These are phyloP conservation scores for Pyrgilauda ruficollis DNA, from an alignment of 2,113 vertebrate genomes.

Conservation along the genomic window DNA sequence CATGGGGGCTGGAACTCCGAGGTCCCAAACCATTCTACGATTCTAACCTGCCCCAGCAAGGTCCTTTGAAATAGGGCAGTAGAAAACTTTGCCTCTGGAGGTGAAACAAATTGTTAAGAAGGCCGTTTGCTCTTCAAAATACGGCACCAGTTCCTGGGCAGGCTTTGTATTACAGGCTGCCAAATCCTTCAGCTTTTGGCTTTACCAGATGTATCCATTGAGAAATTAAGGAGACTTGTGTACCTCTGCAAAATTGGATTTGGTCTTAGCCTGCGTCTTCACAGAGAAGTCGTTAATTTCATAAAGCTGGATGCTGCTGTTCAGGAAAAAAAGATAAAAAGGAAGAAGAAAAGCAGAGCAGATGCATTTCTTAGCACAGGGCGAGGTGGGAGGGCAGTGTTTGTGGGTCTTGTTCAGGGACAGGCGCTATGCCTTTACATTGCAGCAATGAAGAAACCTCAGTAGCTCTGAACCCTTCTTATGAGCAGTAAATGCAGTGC, in stretches of 20 bases:
- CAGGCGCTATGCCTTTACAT: accelerated
- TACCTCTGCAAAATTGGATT: not conserved
- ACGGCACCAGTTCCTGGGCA: not conserved
- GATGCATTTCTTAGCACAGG: not conserved
- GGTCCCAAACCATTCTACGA: not conserved
- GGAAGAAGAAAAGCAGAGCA: not conserved
- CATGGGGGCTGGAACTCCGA: not conserved
- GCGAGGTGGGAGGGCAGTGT: not conserved
- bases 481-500: not conserved
- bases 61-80: not conserved
- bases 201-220: not conserved
- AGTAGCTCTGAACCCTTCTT: not conserved
- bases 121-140: not conserved
- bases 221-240: not conserved
- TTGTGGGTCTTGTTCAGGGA: not conserved
- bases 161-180: not conserved
- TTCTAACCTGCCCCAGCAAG: not conserved
- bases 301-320: not conserved
- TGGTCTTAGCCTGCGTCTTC: not conserved
- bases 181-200: not conserved
- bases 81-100: not conserved
- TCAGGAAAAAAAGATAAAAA: not conserved
- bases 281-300: not conserved
- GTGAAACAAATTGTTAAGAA: not conserved
- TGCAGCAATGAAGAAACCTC: not conserved